These are phyloP conservation scores for Drosophila fulvimacula DNA, from an alignment of 2,888 invertebrate species.

Conservation along the genomic window DNA sequence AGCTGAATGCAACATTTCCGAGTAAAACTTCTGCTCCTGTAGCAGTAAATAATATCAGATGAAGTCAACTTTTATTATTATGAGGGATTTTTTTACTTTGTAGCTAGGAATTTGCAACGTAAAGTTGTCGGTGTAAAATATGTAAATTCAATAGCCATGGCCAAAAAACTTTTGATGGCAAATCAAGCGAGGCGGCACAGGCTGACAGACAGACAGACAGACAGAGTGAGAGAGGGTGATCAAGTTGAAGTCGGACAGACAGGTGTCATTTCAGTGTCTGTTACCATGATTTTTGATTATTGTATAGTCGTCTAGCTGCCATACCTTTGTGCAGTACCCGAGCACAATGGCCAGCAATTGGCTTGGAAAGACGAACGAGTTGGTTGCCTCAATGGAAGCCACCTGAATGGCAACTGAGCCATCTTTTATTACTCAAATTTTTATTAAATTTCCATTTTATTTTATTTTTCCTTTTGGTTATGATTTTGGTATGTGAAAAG, in stretches of 20 bases:
- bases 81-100: constrained; percentile 1
- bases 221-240: background rate
- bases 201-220: constrained; percentile 18
- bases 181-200: constrained; percentile 58
- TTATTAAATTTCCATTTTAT: constrained; percentile 34
- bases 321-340: background rate
- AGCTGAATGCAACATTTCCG: constrained; percentile 10
- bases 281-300: constrained; percentile 73
- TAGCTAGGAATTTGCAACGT: constrained; percentile 21
- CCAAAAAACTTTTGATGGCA: constrained; percentile 67
- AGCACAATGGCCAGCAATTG: constrained; percentile 51
- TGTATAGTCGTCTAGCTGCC: constrained; percentile 38
- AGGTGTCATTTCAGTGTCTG: constrained; percentile 73
- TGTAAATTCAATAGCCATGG: constrained; percentile 66
- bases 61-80: constrained; percentile 21
- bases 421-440: constrained; percentile 38
- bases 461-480: background rate
- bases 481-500: constrained; percentile 52
- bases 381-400: constrained; percentile 30
- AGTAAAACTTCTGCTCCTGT: background rate
- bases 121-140: constrained; percentile 60
- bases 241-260: constrained; percentile 46
- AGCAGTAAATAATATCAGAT: constrained; percentile 28
- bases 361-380: constrained; percentile 46
- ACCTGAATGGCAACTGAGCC: constrained; percentile 33